A percentile compares a stretch with the other conserved stretches of the same genome.
These are phyloP conservation scores for Coracias cyanogaster DNA, from an alignment of 2,797 vertebrate genomes.

Conservation along the genomic window DNA sequence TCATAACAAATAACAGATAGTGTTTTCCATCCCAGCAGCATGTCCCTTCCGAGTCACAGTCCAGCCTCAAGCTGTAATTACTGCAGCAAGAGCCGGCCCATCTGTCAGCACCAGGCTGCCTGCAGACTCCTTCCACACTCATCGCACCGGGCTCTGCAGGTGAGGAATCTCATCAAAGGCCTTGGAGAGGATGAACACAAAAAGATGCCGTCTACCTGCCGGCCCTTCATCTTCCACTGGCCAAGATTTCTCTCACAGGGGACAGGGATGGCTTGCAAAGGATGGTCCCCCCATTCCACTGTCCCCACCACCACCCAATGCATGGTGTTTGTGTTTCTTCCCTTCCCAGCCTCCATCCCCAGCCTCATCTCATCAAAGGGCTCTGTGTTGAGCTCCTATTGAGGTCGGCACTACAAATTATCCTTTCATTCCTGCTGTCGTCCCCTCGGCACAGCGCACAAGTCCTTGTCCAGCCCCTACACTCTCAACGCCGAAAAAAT, in stretches of 20 bases:
- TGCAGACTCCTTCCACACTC: rapidly evolving
- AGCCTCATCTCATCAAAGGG: slow-evolving; percentile 57
- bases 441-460: background rate
- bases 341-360: background rate
- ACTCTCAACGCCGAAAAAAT: background rate
- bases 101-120: background rate
- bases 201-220: rapidly evolving
- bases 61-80: background rate
- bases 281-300: background rate
- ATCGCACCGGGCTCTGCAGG: background rate
- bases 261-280: rapidly evolving
- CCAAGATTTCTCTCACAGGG: background rate
- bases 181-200: background rate
- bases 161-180: rapidly evolving
- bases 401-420: slow-evolving; percentile 64
- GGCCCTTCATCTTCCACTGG: background rate
- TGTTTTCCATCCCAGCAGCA: background rate
- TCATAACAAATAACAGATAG: background rate
- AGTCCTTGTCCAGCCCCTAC: background rate
- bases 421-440: slow-evolving; percentile 58
- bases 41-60: background rate
- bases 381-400: slow-evolving; percentile 48
- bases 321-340: rapidly evolving
- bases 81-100: background rate
- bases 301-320: background rate